Evolutionary conservation across 2,888 invertebrate species (phyloP), one percentile per base, ranked within the genome.

Genomic region (Caenorhabditis panamensis): DNA sequence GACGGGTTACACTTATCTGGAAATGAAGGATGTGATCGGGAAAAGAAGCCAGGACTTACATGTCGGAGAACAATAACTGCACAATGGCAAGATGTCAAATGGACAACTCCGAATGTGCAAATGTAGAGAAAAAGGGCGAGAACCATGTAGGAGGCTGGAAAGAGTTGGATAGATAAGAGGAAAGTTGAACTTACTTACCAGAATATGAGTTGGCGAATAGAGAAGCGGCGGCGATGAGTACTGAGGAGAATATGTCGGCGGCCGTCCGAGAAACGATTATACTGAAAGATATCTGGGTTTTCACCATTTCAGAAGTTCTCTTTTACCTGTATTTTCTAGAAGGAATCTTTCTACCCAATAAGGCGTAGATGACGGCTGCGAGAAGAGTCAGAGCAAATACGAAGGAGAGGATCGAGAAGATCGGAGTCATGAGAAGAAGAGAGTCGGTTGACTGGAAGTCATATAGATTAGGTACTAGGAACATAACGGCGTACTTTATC

Each of bases 121-220:
- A 88, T 79, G 64, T 81, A 85, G n/a, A 88, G 82, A 64, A 84
- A 87, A 2, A 88, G 69, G 58, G 86, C 82, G 8, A 87, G 79
- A 53, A 87, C 75, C 64, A 87, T 82, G 68, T 85, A 84, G 20
- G 86, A 87, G 37, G 85, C 85, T 56, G 85, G 73, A 72, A 68
- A 13, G 20, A 8, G 20, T 16, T 28, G 6, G n/a, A n/a, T n/a
- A n/a, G 51, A 59, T 18, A 18, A 31, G n/a, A 16, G 58, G n/a
- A n/a, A n/a, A n/a, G n/a, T n/a, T n/a, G n/a, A n/a, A n/a, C n/a
- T n/a, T n/a, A 61, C 56, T 26, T 26, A 71, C 76, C 80, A 16
- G 76, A 81, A 53, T 73, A 71, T 16, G 64, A 47, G 63, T 79
- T 85, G 36, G 85, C 82, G 28, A 84, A 82, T 1, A 85, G 58